phyloP scores from a whole-genome alignment of 2,797 vertebrate genomes.

The Rallus crepitans region DNA sequence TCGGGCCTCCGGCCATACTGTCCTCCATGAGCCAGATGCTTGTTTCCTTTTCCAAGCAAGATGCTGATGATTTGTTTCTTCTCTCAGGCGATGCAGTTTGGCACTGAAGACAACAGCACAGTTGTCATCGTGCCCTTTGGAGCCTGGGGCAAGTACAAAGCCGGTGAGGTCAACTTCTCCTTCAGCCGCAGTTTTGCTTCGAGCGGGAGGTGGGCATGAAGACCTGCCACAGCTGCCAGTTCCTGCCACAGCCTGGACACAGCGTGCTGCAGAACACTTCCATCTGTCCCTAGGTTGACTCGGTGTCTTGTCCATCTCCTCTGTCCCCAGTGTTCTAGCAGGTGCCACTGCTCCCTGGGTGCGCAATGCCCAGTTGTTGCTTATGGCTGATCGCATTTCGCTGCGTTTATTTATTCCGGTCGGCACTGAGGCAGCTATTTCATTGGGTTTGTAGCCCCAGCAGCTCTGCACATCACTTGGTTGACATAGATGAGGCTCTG shows the following conservation, averaged over 20 bases:
- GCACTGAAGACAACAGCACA: conserved; percentile 95
- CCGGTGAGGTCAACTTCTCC: conserved; percentile 88
- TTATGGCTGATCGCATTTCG: not conserved
- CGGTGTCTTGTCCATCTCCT: not conserved
- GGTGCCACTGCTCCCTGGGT: not conserved
- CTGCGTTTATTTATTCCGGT: not conserved
- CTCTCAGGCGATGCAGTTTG: conserved; percentile 91
- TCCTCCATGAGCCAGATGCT: not conserved
- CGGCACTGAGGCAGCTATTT: not conserved
- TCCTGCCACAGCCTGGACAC: not conserved
- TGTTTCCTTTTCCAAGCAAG: not conserved
- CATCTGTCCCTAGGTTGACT: not conserved
- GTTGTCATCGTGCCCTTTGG: conserved; percentile 94
- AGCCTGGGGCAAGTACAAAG: conserved; percentile 95
- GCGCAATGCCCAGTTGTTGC: not conserved
- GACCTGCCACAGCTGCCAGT: not conserved
- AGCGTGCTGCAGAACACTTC: not conserved
- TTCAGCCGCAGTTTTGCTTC: conserved; percentile 96
- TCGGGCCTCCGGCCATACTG: not conserved
- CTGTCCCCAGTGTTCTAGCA: conserved; percentile 24
- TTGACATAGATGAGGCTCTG: not conserved
- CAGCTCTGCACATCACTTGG: not conserved
- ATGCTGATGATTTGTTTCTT: not conserved
- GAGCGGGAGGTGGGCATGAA: conserved; percentile 93
- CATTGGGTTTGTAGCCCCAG: not conserved